phyloP scores from a whole-genome alignment of 1,140 invertebrate species.

The Drosophila nikananu region DNA sequence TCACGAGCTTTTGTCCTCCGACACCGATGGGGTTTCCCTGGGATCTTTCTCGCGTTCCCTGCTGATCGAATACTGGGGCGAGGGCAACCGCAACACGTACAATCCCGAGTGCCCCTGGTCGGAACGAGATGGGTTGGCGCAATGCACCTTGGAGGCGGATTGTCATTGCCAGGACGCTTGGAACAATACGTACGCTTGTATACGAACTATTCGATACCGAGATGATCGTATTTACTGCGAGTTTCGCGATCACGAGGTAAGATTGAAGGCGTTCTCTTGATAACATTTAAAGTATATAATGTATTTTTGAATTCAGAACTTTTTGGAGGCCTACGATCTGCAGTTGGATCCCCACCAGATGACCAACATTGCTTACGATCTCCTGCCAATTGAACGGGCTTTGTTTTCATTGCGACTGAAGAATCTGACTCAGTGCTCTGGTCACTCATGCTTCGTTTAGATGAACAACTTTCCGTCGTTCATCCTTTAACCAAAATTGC shows the following conservation, averaged over 20 bases:
- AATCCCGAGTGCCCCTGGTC: slow-evolving; percentile 87
- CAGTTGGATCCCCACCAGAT: slow-evolving; percentile 89
- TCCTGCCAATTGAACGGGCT: slow-evolving; percentile 85
- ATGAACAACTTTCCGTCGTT: neutral
- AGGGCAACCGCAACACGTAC: slow-evolving; percentile 87
- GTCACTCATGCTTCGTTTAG: slow-evolving; percentile 51
- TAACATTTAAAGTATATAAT: neutral
- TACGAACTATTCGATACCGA: slow-evolving; percentile 87
- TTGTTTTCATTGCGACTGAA: slow-evolving; percentile 63
- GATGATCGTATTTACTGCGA: slow-evolving; percentile 90
- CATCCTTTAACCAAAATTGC: neutral
- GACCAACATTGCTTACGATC: slow-evolving; percentile 87
- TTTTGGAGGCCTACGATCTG: slow-evolving; percentile 90
- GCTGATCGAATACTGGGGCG: slow-evolving; percentile 93
- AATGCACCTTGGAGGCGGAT: slow-evolving; percentile 88
- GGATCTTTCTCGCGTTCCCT: slow-evolving; percentile 85
- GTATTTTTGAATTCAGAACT: slow-evolving; percentile 86
- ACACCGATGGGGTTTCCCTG: neutral
- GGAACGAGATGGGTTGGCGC: slow-evolving; percentile 86
- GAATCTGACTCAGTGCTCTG: slow-evolving; percentile 72
- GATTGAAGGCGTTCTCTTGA: neutral
- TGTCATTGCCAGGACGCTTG: slow-evolving; percentile 93
- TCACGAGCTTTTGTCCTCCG: slow-evolving; percentile 56
- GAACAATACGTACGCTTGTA: slow-evolving; percentile 94
- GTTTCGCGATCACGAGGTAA: slow-evolving; percentile 91